Evolutionary conservation across 2,113 vertebrate genomes (phyloP).

Genomic region (Malaclemys terrapin): DNA sequence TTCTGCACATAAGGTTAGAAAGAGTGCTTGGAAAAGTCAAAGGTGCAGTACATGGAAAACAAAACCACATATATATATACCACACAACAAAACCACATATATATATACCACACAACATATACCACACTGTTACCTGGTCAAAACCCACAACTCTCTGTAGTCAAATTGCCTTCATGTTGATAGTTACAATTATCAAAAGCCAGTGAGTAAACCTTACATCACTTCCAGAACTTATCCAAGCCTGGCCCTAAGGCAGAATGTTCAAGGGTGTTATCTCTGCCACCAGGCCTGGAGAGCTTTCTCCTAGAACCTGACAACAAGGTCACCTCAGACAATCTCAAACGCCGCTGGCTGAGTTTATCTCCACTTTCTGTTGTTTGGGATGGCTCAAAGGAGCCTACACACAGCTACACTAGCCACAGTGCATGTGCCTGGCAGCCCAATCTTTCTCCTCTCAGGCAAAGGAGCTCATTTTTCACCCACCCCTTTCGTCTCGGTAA

Average conservation of each 20-base stretch:
- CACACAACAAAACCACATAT: too few relatives aligned
- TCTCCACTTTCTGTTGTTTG: not conserved
- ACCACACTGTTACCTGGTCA: not conserved
- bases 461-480: not conserved
- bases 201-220: not conserved
- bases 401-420: not conserved
- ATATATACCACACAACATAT: not conserved
- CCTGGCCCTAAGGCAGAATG: not conserved
- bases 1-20: not conserved
- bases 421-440: not conserved
- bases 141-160: not conserved
- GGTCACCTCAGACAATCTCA: rapidly evolving
- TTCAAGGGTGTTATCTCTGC: not conserved
- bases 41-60: not conserved
- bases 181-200: rapidly evolving
- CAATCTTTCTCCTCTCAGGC: not conserved
- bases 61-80: too few relatives aligned
- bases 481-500: not conserved
- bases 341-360: not conserved
- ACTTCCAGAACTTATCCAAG: not conserved
- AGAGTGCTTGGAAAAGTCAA: not conserved
- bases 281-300: not conserved
- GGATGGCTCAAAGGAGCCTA: not conserved
- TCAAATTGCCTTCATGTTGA: not conserved
- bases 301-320: not conserved